phyloP scores from a whole-genome alignment of 2,113 vertebrate genomes.

The Psophia crepitans region DNA sequence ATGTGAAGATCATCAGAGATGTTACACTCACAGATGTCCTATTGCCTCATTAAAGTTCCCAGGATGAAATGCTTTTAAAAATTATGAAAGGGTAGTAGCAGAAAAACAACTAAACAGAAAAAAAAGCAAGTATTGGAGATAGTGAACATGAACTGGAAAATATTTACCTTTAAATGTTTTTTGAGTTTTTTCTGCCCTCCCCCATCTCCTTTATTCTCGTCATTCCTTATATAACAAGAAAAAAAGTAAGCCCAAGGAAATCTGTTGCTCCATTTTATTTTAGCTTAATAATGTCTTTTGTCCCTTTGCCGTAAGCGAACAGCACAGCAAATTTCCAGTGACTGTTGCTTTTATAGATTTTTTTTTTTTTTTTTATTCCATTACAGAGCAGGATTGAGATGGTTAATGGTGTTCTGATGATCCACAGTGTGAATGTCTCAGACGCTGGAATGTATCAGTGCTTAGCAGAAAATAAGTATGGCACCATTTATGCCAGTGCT shows the following conservation, averaged over 20 bases:
- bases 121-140: not conserved
- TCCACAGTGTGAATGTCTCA: slow-evolving; percentile 82
- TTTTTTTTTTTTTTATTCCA: slow-evolving; percentile 3
- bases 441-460: slow-evolving; percentile 98
- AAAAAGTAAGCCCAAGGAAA: not conserved
- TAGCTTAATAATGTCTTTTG: not conserved
- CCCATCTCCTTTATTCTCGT: not conserved
- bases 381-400: slow-evolving; percentile 87
- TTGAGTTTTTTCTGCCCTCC: not conserved
- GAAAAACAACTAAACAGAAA: not conserved
- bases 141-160: not conserved
- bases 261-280: not conserved
- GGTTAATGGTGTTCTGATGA: slow-evolving; percentile 85
- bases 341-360: not conserved
- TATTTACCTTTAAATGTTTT: not conserved
- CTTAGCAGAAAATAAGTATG: slow-evolving; percentile 92
- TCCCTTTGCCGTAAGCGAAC: not conserved
- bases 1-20: not conserved
- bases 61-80: not conserved
- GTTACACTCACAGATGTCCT: not conserved
- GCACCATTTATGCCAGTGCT: slow-evolving; percentile 84
- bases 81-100: not conserved
- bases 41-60: not conserved
- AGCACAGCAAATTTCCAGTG: not conserved
- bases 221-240: not conserved